These are phyloP conservation scores for Cydia pomonella DNA, from an alignment of 1,140 invertebrate species.

Conservation along the genomic window DNA sequence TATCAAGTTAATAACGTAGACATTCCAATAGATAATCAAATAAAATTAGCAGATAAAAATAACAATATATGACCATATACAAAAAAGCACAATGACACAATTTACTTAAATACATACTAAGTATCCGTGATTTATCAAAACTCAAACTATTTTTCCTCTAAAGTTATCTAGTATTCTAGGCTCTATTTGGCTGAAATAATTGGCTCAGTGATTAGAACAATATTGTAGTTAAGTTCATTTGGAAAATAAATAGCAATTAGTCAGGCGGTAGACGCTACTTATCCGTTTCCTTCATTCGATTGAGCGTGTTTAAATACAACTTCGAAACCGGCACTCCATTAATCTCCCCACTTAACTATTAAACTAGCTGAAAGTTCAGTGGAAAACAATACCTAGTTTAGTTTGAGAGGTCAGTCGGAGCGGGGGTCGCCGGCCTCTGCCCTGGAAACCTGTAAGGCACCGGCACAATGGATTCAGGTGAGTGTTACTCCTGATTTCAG, in stretches of 20 bases:
- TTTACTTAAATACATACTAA: too few species aligned
- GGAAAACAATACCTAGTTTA: conserved; percentile 43
- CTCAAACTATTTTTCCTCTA: too few species aligned
- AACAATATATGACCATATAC: too few species aligned
- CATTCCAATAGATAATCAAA: too few species aligned
- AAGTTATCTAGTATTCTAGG: too few species aligned
- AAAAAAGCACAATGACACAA: too few species aligned
- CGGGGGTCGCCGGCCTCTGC: conserved; percentile 50
- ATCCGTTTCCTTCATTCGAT: not conserved
- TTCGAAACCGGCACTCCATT: not conserved
- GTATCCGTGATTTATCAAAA: too few species aligned
- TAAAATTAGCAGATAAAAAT: too few species aligned
- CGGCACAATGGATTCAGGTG: conserved; percentile 21
- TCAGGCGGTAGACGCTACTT: not conserved
- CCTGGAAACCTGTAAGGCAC: conserved; percentile 36
- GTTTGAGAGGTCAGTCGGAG: conserved; percentile 56
- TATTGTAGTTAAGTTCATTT: too few species aligned
- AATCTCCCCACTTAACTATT: conserved; percentile 16
- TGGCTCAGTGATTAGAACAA: too few species aligned
- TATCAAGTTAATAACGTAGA: too few species aligned
- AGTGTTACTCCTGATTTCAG: conserved; percentile 1
- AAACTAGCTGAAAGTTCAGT: conserved; percentile 24
- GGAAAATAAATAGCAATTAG: not conserved
- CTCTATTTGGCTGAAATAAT: too few species aligned
- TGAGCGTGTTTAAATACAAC: conserved; percentile 5